Evolutionary conservation across 2,113 vertebrate species (phyloP).

Genomic region (Microcebus lehilahytsara): DNA sequence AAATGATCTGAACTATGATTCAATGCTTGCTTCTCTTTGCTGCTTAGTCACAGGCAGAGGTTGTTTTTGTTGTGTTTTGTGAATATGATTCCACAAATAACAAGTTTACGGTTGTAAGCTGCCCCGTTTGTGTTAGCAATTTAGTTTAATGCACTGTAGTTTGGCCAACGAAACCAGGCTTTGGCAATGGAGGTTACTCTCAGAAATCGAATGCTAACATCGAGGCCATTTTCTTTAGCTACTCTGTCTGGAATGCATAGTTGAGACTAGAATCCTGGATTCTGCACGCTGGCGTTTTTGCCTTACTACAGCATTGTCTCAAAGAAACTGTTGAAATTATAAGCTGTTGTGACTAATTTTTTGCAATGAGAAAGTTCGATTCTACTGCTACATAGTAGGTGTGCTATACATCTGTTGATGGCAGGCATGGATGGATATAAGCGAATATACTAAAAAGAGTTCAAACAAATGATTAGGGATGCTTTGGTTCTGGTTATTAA

Average conservation of each 20-base stretch:
- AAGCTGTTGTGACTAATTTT: neutral
- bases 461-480: neutral
- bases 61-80: slow-evolving; percentile 19
- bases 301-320: neutral
- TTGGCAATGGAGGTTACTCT: neutral
- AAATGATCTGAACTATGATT: slow-evolving; percentile 48
- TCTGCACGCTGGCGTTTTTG: neutral
- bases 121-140: slow-evolving; percentile 19
- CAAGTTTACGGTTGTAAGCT: slow-evolving; percentile 11
- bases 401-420: neutral
- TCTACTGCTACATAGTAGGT: neutral
- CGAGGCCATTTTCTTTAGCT: slow-evolving; percentile 15
- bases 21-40: slow-evolving; percentile 45
- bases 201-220: slow-evolving; percentile 14
- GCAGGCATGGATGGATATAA: neutral
- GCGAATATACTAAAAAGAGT: neutral
- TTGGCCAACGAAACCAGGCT: neutral
- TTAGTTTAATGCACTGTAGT: slow-evolving; percentile 20
- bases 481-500: neutral
- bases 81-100: slow-evolving; percentile 21
- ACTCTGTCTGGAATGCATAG: neutral
- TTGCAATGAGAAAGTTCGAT: neutral
- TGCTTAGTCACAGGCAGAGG: slow-evolving; percentile 18
- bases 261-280: slow-evolving; percentile 7
- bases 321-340: neutral